These are phyloP conservation scores for Takifugu bimaculatus DNA, from an alignment of 2,113 vertebrate species.

Conservation along the genomic window DNA sequence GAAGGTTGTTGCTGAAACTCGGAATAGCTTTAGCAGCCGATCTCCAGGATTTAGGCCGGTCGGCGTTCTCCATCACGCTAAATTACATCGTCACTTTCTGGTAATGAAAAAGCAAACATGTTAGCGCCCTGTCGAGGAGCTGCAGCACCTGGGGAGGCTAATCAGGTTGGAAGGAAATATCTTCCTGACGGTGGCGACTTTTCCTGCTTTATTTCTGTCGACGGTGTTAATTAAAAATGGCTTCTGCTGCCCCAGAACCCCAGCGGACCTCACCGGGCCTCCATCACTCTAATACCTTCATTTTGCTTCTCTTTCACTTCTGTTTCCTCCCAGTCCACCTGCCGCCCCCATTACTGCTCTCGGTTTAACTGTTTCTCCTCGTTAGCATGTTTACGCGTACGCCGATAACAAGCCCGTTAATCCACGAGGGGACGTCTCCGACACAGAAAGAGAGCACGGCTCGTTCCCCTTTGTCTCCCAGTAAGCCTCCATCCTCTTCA, in stretches of 20 bases:
- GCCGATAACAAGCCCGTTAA: slow-evolving; percentile 54
- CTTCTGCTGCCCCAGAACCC: slow-evolving; percentile 37
- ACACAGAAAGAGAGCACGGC: slow-evolving; percentile 24
- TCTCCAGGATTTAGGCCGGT: too few species aligned
- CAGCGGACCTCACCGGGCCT: slow-evolving; percentile 42
- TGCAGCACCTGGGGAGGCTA: slow-evolving; percentile 29
- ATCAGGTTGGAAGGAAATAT: slow-evolving; percentile 50
- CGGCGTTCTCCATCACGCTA: too few species aligned
- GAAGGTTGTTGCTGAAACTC: too few species aligned
- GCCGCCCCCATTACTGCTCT: not conserved
- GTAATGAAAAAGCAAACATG: not conserved
- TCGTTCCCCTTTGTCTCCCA: slow-evolving; percentile 41
- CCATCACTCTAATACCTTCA: slow-evolving; percentile 18
- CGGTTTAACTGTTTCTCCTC: too few species aligned
- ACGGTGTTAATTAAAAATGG: slow-evolving; percentile 55
- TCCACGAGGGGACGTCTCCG: slow-evolving; percentile 44
- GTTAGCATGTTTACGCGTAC: slow-evolving; percentile 2
- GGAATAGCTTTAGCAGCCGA: too few species aligned
- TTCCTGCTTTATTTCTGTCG: slow-evolving; percentile 37
- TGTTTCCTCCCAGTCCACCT: slow-evolving; percentile 14
- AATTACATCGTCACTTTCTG: not conserved
- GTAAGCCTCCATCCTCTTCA: slow-evolving; percentile 20
- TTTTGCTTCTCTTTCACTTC: slow-evolving; percentile 25
- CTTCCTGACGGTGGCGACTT: slow-evolving; percentile 38
- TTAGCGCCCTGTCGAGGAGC: slow-evolving; percentile 17